Percentiles rank a stretch among this genome's conserved stretches.
Evolutionary conservation across 2,113 vertebrate genomes (phyloP).

Genomic region (Camelus bactrianus): DNA sequence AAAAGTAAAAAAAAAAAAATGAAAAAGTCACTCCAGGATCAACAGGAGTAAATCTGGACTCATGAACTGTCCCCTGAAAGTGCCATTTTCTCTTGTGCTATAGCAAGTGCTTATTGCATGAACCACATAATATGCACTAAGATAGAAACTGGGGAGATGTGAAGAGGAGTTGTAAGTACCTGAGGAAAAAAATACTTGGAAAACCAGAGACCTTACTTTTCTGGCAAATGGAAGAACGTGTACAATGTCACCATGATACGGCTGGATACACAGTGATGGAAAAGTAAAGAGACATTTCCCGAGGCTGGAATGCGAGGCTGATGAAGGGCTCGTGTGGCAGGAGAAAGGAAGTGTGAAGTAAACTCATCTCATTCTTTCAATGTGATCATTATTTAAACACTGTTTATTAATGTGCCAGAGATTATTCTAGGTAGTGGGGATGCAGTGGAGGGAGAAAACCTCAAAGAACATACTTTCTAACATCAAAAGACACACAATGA

Average conservation of each 20-base stretch:
- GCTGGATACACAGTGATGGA: not conserved
- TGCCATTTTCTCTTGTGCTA: not conserved
- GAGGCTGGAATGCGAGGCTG: not conserved
- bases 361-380: not conserved
- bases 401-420: not conserved
- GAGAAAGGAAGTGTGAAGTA: not conserved
- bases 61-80: not conserved
- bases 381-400: not conserved
- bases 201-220: not conserved
- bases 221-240: not conserved
- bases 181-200: not conserved
- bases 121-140: not conserved
- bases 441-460: not conserved
- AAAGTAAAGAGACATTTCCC: not conserved
- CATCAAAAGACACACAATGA: not conserved
- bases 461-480: not conserved
- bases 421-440: not conserved
- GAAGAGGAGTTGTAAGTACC: not conserved
- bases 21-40: too few relatives aligned
- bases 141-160: not conserved
- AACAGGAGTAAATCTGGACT: not conserved
- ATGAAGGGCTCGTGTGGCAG: not conserved
- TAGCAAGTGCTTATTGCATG: not conserved
- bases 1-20: too few relatives aligned
- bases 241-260: not conserved